Base-by-base conservation (phyloP, 2,113 vertebrate species). In the Phalacrocorax pelagicus region DNA sequence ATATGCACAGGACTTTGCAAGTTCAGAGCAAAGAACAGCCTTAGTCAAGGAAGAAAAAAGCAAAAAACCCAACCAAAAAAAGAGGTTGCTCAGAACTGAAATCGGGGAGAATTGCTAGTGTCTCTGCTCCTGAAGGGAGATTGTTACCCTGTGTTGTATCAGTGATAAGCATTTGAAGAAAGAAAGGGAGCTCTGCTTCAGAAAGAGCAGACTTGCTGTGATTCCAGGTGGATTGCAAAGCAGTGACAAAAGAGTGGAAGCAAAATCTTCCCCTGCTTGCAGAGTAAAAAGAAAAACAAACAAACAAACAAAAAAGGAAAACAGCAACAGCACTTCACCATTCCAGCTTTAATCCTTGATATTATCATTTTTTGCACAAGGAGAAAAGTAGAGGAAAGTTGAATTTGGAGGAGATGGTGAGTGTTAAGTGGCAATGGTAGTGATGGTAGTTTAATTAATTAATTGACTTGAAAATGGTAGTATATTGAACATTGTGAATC, bases 291-390 rank as follows among this genome's bases (percentile, higher is more conserved):
- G 2, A 13, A 55, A 59, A 9, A 32, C 19, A 11, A 10, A 2
- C 7, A 54, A 38, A 2, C 3, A 77, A 58, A 15, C 12, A 15
- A 46, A 77, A 61, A 36, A 24, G 1, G 6, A 62, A 73, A 65
- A 26, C 0, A 24, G 5, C 5, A 3, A 23, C 23, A 65, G 11
- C 2, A 57, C 23, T 77, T 86, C 24, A 34, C 7, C 0, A 38
- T 55, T 83, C 75, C 5, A 47, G 20, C 13, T 80, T 74, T 67
- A 51, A 51, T 42, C 16, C 8, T 65, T 65, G 7, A 26, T 58
- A 27, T 72, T 38, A 21, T 73, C 6, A 9, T 66, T 65, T 4
- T 44, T 36, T 83, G 22, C 5, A 38, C 3, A 72, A 34, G 15
- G 24, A 63, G 12, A 84, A 84, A 84, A 44, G 9, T 8, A 62